These are phyloP conservation scores for Sigmodon hispidus DNA, from an alignment of 2,113 vertebrate genomes.

Conservation along the genomic window DNA sequence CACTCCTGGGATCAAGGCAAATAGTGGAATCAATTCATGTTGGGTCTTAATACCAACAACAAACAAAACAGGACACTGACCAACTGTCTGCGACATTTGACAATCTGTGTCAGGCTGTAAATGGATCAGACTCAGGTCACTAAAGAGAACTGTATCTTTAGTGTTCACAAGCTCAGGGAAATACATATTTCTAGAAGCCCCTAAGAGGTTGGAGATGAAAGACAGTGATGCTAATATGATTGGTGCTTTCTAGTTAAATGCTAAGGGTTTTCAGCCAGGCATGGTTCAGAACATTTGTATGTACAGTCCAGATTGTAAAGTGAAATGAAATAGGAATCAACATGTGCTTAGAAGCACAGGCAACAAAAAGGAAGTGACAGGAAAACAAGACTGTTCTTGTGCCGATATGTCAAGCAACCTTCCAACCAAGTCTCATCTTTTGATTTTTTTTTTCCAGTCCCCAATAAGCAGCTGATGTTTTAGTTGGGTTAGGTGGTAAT, in stretches of 20 bases:
- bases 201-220: not conserved
- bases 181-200: slow-evolving; percentile 20
- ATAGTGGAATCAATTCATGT: not conserved
- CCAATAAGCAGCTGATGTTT: slow-evolving; percentile 3
- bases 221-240: not conserved
- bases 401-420: not conserved
- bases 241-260: not conserved
- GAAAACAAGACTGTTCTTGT: not conserved
- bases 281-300: not conserved
- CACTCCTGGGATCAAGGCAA: slow-evolving; percentile 23
- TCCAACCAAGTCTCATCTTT: slow-evolving; percentile 9
- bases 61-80: slow-evolving; percentile 49
- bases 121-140: not conserved
- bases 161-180: slow-evolving; percentile 39
- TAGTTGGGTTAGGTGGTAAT: slow-evolving; percentile 54
- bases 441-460: slow-evolving; percentile 5
- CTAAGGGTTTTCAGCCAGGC: not conserved
- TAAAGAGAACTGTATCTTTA: not conserved
- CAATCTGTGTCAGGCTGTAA: not conserved
- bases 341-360: not conserved
- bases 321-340: slow-evolving; percentile 5
- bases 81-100: slow-evolving; percentile 56
- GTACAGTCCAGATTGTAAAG: not conserved
- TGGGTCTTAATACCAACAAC: slow-evolving; percentile 35
- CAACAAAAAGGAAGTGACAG: not conserved